phyloP scores from a whole-genome alignment of 2,888 invertebrate genomes.

The Eristalinus sepulchralis region DNA sequence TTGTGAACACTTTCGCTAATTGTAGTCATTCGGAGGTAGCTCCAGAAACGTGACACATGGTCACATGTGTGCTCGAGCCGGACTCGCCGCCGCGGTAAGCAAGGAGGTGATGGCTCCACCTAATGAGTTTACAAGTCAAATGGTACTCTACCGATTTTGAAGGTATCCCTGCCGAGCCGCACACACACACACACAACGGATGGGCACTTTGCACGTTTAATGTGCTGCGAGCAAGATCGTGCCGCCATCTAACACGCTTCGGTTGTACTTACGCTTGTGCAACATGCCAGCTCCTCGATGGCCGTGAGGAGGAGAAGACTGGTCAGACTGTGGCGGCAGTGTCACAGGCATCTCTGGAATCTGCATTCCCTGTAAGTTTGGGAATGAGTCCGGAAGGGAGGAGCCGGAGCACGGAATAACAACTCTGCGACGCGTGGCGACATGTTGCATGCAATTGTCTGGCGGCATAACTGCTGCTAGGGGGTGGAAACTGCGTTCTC shows the following conservation, averaged over 20 bases:
- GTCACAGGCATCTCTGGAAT: constrained; percentile 59
- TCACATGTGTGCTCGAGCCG: constrained; percentile 51
- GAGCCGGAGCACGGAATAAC: constrained; percentile 66
- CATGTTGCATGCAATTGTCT: constrained; percentile 69
- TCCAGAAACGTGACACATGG: constrained; percentile 70
- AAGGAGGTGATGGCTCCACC: constrained; percentile 58
- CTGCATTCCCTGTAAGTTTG: constrained; percentile 65
- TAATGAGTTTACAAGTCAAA: constrained; percentile 71
- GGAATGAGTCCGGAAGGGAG: constrained; percentile 55
- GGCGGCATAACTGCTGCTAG: constrained; percentile 23
- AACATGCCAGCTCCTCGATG: constrained; percentile 42
- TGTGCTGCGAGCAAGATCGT: constrained; percentile 68
- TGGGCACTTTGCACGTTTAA: constrained; percentile 61
- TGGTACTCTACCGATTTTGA: constrained; percentile 53
- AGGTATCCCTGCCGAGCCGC: constrained; percentile 47
- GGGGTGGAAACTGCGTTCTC: constrained; percentile 65
- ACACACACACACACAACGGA: constrained; percentile 8
- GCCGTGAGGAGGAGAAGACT: constrained; percentile 2
- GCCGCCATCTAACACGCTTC: constrained; percentile 66
- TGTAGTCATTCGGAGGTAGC: constrained; percentile 65
- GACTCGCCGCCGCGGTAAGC: constrained; percentile 19
- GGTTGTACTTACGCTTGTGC: constrained; percentile 65
- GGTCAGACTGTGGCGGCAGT: not conserved
- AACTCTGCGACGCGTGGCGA: constrained; percentile 68
- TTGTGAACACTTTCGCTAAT: constrained; percentile 71